phyloP scores from a whole-genome alignment of 2,888 invertebrate species.

The Rhyacophila evoluta region DNA sequence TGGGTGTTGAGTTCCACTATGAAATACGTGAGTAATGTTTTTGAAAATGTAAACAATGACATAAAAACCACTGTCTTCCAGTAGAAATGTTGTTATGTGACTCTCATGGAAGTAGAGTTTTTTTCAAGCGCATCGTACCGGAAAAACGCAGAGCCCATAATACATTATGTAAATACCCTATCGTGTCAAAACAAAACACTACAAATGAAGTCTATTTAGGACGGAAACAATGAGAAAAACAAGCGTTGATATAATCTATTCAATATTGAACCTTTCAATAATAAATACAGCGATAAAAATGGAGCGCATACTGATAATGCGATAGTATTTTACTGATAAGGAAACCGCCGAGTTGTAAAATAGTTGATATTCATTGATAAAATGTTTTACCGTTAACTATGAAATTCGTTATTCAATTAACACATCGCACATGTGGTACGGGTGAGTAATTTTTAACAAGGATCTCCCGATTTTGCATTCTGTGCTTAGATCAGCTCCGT shows the following conservation, averaged over 20 bases:
- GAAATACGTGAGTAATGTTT: too few species aligned
- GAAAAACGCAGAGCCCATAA: not conserved
- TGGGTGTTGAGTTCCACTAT: too few species aligned
- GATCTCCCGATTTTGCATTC: too few species aligned
- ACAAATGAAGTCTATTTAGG: not conserved
- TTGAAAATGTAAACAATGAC: not conserved
- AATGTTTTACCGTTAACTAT: not conserved
- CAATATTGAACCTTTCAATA: not conserved
- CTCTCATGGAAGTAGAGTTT: not conserved
- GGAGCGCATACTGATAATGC: not conserved
- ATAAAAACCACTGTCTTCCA: not conserved
- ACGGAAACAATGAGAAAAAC: constrained; percentile 2
- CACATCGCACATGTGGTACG: too few species aligned
- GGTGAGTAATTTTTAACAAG: too few species aligned
- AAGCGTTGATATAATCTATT: not conserved
- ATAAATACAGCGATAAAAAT: not conserved
- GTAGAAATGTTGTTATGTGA: not conserved
- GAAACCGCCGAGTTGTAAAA: not conserved
- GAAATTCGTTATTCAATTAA: too few species aligned
- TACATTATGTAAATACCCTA: not conserved
- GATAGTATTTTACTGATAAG: not conserved
- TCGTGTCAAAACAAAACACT: not conserved
- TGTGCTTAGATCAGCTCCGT: too few species aligned
- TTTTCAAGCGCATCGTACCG: not conserved
- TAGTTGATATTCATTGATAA: not conserved